A percentile compares a stretch with the other conserved stretches of the same genome.
These are phyloP conservation scores for Drosophila arizonae DNA, from an alignment of 1,140 invertebrate species.

Conservation along the genomic window DNA sequence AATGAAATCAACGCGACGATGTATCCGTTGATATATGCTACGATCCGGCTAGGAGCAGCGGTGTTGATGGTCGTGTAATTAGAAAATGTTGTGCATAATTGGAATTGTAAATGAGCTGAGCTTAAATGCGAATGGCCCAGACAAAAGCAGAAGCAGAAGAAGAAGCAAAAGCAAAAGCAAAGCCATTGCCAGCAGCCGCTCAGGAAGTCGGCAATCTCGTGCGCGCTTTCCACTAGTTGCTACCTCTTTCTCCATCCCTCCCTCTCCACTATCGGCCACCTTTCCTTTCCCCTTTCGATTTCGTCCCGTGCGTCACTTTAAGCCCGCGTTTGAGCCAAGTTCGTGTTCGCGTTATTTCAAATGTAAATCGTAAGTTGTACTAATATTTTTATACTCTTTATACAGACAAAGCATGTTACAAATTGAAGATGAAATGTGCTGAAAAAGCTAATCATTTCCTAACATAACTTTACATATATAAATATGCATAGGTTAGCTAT, in stretches of 20 bases:
- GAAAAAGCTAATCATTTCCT: neutral
- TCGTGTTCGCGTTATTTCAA: conserved; percentile 76
- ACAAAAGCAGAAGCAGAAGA: conserved; percentile 31
- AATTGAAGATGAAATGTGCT: neutral
- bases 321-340: conserved; percentile 40
- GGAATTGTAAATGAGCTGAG: conserved; percentile 78
- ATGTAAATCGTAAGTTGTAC: conserved; percentile 63
- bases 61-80: conserved; percentile 80
- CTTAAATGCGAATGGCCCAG: conserved; percentile 57
- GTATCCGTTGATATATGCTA: conserved; percentile 59
- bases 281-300: neutral
- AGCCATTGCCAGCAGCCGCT: conserved; percentile 31
- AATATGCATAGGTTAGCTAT: too few species aligned
- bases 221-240: conserved; percentile 34
- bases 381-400: conserved; percentile 46
- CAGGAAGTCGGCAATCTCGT: conserved; percentile 51
- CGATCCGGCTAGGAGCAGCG: conserved; percentile 15
- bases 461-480: too few species aligned
- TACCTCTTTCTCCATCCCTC: neutral
- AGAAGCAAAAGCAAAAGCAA: conserved; percentile 10
- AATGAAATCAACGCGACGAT: conserved; percentile 79
- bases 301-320: neutral
- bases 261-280: neutral
- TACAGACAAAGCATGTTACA: neutral
- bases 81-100: conserved; percentile 82